Base-by-base conservation (phyloP, 2,888 invertebrate species). In the Agriotes lineatus region DNA sequence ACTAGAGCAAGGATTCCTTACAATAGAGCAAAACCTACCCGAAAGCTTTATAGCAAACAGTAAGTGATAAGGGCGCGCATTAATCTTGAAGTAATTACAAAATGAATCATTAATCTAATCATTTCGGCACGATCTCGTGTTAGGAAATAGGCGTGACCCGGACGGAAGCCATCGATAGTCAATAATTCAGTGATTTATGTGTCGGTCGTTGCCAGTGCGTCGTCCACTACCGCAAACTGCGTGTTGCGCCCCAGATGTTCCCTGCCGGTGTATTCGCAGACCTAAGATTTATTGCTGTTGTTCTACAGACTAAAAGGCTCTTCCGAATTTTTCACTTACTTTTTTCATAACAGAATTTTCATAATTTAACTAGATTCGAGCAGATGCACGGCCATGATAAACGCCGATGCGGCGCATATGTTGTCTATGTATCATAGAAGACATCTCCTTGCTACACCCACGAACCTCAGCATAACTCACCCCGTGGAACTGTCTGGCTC, bases 91-190 rank as follows among this genome's bases (percentile, higher is more conserved):
- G 22, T 64, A 68, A 68, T 68, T 68, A 68, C 42, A 68, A 59
- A 68, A 68, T 63, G 58, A 68, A 68, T 68, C 63, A 52, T 68
- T 68, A 69, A 69, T 69, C 64, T 69, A 69, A 69, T 70, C 65
- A 61, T 58, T 65, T 60, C 54, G 54, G 60, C 64, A 69, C 64
- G 60, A 69, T 69, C 75, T 80, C 80, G 78, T 69, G 80, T 80
- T 76, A 74, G 75, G 78, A 76, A 74, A 76, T 72, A 78, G 82
- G 82, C 80, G 82, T 82, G 80, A 80, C 81, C 74, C 82, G 82
- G 81, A 82, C 81, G 82, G 82, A 82, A 82, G 81, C 80, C 79
- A 82, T 82, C 80, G 82, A 82, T 80, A 80, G 81, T 80, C 82
- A 77, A 82, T 82, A 82, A 81, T 78, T 82, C 80, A 79, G 74